phyloP scores from a whole-genome alignment of 2,797 vertebrate genomes.

The Lycodopsis pacificus region DNA sequence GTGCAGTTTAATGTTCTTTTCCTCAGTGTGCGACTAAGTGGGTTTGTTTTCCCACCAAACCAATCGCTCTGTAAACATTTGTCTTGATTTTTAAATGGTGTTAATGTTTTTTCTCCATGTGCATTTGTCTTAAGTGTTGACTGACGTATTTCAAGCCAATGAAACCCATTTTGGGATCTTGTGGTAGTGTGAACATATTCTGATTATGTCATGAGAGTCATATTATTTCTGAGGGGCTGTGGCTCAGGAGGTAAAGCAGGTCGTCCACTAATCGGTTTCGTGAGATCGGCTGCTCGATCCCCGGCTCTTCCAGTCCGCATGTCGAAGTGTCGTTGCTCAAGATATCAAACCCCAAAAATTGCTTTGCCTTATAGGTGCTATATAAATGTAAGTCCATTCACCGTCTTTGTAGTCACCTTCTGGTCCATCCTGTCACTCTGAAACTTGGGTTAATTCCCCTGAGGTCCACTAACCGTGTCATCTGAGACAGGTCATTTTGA shows the following conservation, averaged over 20 bases:
- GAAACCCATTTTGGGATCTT: conserved; percentile 5
- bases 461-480: conserved; percentile 2
- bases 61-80: conserved; percentile 14
- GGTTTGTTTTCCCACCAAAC: conserved; percentile 34
- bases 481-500: conserved; percentile 25
- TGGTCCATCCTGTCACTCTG: neutral
- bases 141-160: conserved; percentile 7
- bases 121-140: conserved; percentile 7
- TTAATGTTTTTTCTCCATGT: neutral
- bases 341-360: neutral
- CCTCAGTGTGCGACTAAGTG: conserved; percentile 7
- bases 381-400: neutral
- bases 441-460: conserved; percentile 15
- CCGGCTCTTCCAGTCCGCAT: neutral
- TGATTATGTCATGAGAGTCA: neutral
- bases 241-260: neutral
- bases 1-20: conserved; percentile 17
- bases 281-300: neutral
- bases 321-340: neutral
- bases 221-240: neutral
- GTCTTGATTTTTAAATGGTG: conserved; percentile 4
- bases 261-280: neutral
- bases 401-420: conserved; percentile 5
- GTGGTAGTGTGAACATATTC: neutral
- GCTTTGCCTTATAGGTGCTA: neutral